Base-by-base conservation (phyloP, 2,113 vertebrate genomes). In the Edolisoma coerulescens region DNA sequence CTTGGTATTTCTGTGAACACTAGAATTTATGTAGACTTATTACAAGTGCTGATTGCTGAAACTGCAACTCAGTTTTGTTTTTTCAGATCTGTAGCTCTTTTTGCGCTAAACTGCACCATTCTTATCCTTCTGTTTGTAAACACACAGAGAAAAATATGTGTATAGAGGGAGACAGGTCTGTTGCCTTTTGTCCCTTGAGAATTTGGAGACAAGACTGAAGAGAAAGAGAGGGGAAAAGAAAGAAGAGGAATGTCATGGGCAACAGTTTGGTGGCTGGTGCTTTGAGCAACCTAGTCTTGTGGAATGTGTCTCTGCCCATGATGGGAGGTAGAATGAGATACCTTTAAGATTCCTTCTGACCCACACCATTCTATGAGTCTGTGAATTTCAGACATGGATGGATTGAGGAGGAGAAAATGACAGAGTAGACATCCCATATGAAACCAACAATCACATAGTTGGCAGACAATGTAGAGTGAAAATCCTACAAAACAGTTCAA, bases 1-100 rank as follows among this genome's bases (percentile, higher is more conserved):
- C 94, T 93, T 94, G 70, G 82, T 97, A 65, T 97, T 97, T 97
- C 93, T 93, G 63, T 96, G 93, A 97, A 87, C 74, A 59, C 77
- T 96, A 96, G 90, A 96, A 97, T 96, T 97, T 97, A 93, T 97
- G 79, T 93, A 92, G 41, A 56, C 41, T 79, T 79, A 13, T 94
- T 94, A 79, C 61, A 96, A 96, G 87, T 41, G 49, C 81, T 93
- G 80, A 93, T 97, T 87, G 87, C 53, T 83, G 85, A 97, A 97
- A 94, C 5, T 47, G 49, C 88, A 88, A 22, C 71, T 78, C 69
- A 24, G 77, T 82, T 95, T 92, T 85, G 57, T 91, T 95, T 97
- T 87, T 86, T 78, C 71, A 74, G 35, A 88, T 95, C 60, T 83
- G 42, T 65, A 65, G 45, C 26, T 44, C 41, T 82, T 91, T 53